A percentile compares a stretch with the other conserved stretches of the same genome.
Evolutionary conservation across 2,797 vertebrate species (phyloP).

Genomic region (Rhodeus uyekii): DNA sequence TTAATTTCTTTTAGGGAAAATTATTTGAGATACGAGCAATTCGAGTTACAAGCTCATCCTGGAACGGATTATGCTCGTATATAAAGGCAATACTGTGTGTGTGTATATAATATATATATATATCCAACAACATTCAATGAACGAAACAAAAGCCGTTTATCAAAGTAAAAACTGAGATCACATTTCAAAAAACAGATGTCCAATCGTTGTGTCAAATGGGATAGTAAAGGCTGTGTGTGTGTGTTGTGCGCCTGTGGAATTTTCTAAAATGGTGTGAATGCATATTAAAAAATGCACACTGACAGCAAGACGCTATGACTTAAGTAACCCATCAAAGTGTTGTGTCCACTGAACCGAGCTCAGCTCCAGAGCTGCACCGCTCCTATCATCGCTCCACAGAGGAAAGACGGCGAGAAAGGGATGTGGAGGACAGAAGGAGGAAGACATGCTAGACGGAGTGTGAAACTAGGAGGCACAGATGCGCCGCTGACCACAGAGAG

Average conservation of each 20-base stretch:
- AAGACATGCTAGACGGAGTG: constrained; percentile 76
- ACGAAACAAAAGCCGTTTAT: background rate
- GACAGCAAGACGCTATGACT: constrained; percentile 49
- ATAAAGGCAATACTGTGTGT: too few relatives aligned
- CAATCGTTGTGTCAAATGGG: background rate
- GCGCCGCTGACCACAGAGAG: constrained; percentile 72
- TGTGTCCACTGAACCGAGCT: constrained; percentile 55
- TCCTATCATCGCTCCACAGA: constrained; percentile 53
- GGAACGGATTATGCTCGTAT: too few relatives aligned
- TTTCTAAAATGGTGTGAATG: background rate
- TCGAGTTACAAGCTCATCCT: too few relatives aligned
- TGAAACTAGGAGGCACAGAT: constrained; percentile 78
- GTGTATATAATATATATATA: too few relatives aligned
- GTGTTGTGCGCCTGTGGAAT: background rate
- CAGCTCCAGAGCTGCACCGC: constrained; percentile 39
- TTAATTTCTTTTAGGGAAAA: too few relatives aligned
- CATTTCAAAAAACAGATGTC: background rate
- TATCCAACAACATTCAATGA: too few relatives aligned
- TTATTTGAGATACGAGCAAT: too few relatives aligned
- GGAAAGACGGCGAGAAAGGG: background rate
- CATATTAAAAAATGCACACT: constrained; percentile 22
- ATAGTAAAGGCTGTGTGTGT: background rate
- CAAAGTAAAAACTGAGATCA: background rate
- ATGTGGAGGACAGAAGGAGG: constrained; percentile 52
- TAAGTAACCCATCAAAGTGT: constrained; percentile 60